phyloP scores from a whole-genome alignment of 2,797 vertebrate genomes.

The Cossypha heuglini region DNA sequence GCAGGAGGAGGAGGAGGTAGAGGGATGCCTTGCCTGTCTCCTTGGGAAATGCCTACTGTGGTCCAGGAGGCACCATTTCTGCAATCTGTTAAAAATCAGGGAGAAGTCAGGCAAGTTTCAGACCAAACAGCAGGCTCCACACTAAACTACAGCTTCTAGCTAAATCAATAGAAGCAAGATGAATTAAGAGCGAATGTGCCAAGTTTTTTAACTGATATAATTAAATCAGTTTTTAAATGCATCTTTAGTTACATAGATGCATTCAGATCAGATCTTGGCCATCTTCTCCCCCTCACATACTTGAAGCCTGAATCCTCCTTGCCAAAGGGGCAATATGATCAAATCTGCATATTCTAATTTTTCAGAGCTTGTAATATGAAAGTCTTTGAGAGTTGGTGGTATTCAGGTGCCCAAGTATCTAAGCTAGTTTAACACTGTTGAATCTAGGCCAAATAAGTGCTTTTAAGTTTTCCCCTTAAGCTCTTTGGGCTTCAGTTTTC shows the following conservation, averaged over 20 bases:
- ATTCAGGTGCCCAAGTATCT: slow-evolving; percentile 48
- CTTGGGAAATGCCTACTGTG: not conserved
- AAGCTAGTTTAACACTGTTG: slow-evolving; percentile 49
- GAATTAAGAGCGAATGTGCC: not conserved
- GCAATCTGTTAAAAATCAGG: not conserved
- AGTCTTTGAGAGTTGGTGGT: slow-evolving; percentile 38
- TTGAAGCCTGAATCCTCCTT: slow-evolving; percentile 34
- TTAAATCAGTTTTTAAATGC: slow-evolving; percentile 56
- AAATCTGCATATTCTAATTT: slow-evolving; percentile 61
- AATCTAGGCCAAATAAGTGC: slow-evolving; percentile 68
- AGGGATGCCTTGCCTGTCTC: not conserved
- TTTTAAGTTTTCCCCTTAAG: slow-evolving; percentile 68
- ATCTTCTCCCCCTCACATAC: slow-evolving; percentile 37
- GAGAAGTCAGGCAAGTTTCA: not conserved
- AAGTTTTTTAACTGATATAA: slow-evolving; percentile 33
- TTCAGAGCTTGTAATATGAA: slow-evolving; percentile 42
- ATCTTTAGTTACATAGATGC: slow-evolving; percentile 35
- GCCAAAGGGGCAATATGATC: slow-evolving; percentile 59
- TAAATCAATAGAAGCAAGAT: slow-evolving; percentile 30
- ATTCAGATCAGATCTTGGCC: slow-evolving; percentile 47
- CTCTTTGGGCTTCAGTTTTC: slow-evolving; percentile 60
- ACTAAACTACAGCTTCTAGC: not conserved
- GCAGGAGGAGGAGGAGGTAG: not conserved
- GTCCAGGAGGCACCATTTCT: not conserved
- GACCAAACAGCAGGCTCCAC: not conserved